Evolutionary conservation across 2,888 invertebrate genomes (phyloP).

Genomic region (Parnassius apollo): DNA sequence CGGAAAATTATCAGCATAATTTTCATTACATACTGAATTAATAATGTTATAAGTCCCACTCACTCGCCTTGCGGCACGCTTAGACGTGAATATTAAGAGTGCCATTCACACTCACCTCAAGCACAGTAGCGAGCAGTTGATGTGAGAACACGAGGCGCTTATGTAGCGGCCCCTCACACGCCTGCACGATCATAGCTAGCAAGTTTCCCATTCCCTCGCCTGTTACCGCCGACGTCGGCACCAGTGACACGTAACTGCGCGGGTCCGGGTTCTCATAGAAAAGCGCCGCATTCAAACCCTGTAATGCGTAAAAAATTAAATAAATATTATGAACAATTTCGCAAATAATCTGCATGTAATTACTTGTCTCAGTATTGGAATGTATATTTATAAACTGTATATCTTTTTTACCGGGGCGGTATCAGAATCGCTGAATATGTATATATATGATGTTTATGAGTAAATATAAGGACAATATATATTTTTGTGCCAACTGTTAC

Average conservation of each 20-base stretch:
- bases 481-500: too few relatives aligned
- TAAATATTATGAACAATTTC: too few relatives aligned
- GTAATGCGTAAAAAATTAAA: conserved; percentile 16
- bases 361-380: too few relatives aligned
- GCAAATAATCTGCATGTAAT: too few relatives aligned
- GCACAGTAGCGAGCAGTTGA: conserved; percentile 92
- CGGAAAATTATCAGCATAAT: too few relatives aligned
- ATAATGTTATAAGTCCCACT: not conserved
- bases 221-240: conserved; percentile 98
- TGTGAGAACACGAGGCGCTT: conserved; percentile 95
- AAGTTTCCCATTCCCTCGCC: conserved; percentile 99
- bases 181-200: conserved; percentile 94
- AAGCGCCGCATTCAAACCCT: conserved; percentile 96
- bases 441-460: too few relatives aligned
- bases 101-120: conserved; percentile 75
- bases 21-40: not conserved
- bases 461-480: too few relatives aligned
- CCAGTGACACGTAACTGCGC: conserved; percentile 94
- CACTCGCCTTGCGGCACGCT: too few relatives aligned
- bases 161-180: conserved; percentile 93
- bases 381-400: too few relatives aligned
- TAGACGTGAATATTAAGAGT: not conserved
- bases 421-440: too few relatives aligned
- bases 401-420: too few relatives aligned
- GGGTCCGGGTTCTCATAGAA: conserved; percentile 98